Evolutionary conservation across 2,888 invertebrate species (phyloP), one percentile per base, ranked within the genome.

Genomic region (Synanthedon myopaeformis): DNA sequence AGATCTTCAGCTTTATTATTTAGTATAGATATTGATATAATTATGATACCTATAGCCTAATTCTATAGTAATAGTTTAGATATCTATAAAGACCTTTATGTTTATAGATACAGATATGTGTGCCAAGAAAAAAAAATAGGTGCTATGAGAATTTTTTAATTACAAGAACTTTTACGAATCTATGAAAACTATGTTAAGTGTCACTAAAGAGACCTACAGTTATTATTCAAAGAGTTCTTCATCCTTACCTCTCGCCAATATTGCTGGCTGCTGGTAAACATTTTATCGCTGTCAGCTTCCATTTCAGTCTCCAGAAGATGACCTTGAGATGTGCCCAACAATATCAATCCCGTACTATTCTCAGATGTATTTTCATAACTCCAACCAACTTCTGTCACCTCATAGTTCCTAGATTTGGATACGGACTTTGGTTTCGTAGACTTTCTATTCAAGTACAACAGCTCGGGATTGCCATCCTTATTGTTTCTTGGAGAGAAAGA

Each of bases 371-470:
- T 93, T 55, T 90, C 89, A 61, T 90, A 90, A 76, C 95, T 97
- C 94, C 97, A 98, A 1, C 93, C 97, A 0, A 98, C 94, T 52
- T 96, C 94, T 0, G 97, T 96, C 23, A 98, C 92, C 71, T 95
- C 93, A 74, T 96, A 94, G 48, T 93, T 92, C 60, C 90, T 87
- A 51, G 91, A 91, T 74, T 92, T 93, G 41, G 70, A 76, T 0
- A 88, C 80, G 5, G 78, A 90, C 66, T 94, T 94, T 10, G 93
- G 89, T 77, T 94, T 96, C 3, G 89, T 90, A 14, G 92, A 91
- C 66, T 92, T 94, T 54, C 92, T 89, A 56, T 95, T 92, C 8
- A 97, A 82, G 71, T 97, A 97, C 17, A 95, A 88, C 35, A 96
- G 89, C 70, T 97, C 97, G 0, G 94, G 90, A 53, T 85, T 83